Percentiles rank a stretch among this genome's conserved stretches.
Conservation (phyloP, 1,140 invertebrate genomes). For the Papilio xuthus region DNA sequence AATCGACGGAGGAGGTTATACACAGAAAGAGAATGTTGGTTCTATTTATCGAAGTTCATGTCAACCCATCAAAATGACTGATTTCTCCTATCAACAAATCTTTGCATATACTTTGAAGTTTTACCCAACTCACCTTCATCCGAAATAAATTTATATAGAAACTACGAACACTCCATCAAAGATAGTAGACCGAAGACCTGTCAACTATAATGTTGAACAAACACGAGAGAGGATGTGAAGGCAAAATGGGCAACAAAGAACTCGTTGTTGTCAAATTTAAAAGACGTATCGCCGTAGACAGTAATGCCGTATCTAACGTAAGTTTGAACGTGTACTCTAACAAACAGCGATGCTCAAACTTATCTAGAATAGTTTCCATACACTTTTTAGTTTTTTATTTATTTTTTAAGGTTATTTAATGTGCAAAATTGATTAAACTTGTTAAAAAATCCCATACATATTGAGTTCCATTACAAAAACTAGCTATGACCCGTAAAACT, state of each 20-base stretch:
- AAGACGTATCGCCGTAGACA: slow-evolving; percentile 27
- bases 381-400: too few species aligned
- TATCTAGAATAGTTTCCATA: background rate
- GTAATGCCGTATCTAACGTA: background rate
- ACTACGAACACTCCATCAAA: slow-evolving; percentile 16
- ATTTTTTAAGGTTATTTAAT: too few species aligned
- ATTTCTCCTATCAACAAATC: background rate
- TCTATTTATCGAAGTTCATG: background rate
- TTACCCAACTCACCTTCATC: background rate
- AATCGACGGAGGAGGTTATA: too few species aligned
- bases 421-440: too few species aligned
- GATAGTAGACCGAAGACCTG: background rate
- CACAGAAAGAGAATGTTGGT: too few species aligned
- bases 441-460: too few species aligned
- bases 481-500: too few species aligned
- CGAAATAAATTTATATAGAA: background rate
- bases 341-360: slow-evolving; percentile 16
- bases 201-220: slow-evolving; percentile 15
- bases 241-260: slow-evolving; percentile 19
- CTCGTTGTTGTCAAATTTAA: slow-evolving; percentile 26
- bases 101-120: background rate
- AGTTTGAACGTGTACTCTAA: background rate
- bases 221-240: slow-evolving; percentile 18
- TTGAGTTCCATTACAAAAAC: too few species aligned
- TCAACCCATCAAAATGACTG: background rate